Evolutionary conservation across 2,113 vertebrate species (phyloP), one percentile per base, ranked within the genome.

Genomic region (Macroglossus sobrinus): DNA sequence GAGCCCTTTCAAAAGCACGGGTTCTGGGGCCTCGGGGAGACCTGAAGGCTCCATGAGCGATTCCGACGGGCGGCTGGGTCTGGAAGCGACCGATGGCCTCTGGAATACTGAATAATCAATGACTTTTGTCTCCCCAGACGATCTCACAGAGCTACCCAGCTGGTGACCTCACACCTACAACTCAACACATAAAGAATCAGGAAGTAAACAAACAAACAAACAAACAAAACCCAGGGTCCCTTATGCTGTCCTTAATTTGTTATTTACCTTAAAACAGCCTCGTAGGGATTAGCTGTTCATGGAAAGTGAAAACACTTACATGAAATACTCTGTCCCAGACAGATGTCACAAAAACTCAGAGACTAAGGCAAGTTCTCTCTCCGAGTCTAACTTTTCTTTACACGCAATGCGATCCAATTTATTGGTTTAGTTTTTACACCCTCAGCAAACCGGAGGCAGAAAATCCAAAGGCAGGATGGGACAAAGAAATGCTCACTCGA

Each of bases 61-160:
- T 63, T 91, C 40, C 7, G 18, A 81, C 26, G 11, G 50, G 16
- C 13, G 21, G 33, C 43, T 63, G 88, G 71, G 22, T 94, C n/a
- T 75, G 59, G 59, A 84, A 80, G 80, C 47, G 74, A 61, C 21
- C 35, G 24, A n/a, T 30, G 26, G 43, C 45, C 43, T 59, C 64
- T 86, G 63, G 47, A 81, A 72, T 76, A 75, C 66, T 80, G 79
- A 84, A 55, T 84, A 84, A 93, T 88, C 79, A 91, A 38, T 59
- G 89, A 75, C 82, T n/a, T n/a, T 28, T 59, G 21, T 85, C 71
- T 95, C 63, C 50, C n/a, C 18, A 89, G 75, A 40, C 35, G n/a
- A 35, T 72, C 59, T 13, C 76, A 76, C 30, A 92, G 72, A 72
- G 38, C 47, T 59, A 11, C 69, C 47, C 69, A 59, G 47, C 74